phyloP scores from a whole-genome alignment of 2,113 vertebrate genomes.

The Bostrychus sinensis region DNA sequence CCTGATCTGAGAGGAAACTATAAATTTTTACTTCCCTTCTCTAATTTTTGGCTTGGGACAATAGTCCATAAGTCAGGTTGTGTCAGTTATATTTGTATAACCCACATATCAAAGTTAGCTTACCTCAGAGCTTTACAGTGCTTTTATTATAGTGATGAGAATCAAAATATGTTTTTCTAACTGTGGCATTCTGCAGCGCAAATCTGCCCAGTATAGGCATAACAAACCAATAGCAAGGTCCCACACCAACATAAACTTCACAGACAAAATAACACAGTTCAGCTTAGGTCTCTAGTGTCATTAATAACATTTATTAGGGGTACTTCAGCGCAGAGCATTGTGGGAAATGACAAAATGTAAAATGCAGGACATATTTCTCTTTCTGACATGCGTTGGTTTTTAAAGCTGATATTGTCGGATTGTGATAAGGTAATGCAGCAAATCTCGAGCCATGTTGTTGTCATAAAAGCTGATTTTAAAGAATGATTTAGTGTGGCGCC shows the following conservation, averaged over 20 bases:
- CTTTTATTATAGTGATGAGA: too few species aligned
- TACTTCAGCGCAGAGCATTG: background rate
- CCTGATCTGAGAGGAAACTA: background rate
- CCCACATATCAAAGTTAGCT: too few species aligned
- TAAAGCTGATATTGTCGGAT: constrained; percentile 40
- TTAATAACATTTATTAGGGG: constrained; percentile 3
- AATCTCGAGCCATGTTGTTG: constrained; percentile 35
- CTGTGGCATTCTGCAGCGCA: background rate
- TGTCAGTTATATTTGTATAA: too few species aligned
- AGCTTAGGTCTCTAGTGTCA: background rate
- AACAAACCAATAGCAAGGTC: background rate
- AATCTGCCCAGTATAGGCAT: background rate
- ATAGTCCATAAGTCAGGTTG: background rate
- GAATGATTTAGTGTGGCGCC: constrained; percentile 39
- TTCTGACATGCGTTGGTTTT: constrained; percentile 43
- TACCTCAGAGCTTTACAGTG: too few species aligned
- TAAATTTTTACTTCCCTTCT: background rate
- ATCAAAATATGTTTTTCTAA: too few species aligned
- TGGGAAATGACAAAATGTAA: constrained; percentile 47
- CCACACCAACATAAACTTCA: background rate
- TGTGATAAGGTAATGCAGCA: constrained; percentile 42
- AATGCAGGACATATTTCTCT: constrained; percentile 46
- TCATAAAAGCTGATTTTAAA: constrained; percentile 39
- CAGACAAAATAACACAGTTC: background rate
- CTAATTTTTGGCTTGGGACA: background rate